phyloP scores from a whole-genome alignment of 1,140 invertebrate genomes.

The Acromyrmex echinatior region DNA sequence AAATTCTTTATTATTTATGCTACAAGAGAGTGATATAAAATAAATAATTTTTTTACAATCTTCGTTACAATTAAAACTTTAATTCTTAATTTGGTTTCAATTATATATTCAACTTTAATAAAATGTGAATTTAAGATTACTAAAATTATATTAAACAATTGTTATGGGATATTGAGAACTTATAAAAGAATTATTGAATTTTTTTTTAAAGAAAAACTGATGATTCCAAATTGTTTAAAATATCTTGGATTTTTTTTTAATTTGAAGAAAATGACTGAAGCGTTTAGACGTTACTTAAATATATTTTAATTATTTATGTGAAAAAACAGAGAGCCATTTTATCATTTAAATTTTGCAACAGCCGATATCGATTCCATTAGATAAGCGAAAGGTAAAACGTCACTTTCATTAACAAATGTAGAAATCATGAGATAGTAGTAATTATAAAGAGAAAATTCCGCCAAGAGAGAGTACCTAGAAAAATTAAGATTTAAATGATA shows the following conservation, averaged over 20 bases:
- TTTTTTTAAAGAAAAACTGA: background rate
- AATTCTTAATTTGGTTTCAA: conserved; percentile 1
- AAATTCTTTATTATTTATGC: background rate
- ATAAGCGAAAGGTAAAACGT: background rate
- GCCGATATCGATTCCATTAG: background rate
- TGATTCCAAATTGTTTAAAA: background rate
- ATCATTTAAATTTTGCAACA: background rate
- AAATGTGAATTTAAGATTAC: background rate
- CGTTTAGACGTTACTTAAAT: background rate
- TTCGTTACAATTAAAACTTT: background rate
- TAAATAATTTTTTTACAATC: background rate
- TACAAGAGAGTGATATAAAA: background rate
- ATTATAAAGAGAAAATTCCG: conserved; percentile 35
- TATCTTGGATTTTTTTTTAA: background rate
- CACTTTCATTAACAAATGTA: conserved; percentile 12
- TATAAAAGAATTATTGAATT: too few relatives aligned
- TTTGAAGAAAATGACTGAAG: background rate
- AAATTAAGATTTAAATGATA: conserved; percentile 61
- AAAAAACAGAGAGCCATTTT: background rate
- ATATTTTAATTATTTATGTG: background rate
- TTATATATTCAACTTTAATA: background rate
- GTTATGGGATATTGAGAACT: background rate
- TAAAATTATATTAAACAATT: background rate
- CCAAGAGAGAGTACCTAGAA: conserved; percentile 38
- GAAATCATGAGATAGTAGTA: conserved; percentile 17